phyloP scores from a whole-genome alignment of 2,888 invertebrate genomes.

The Caenorhabditis sp. region DNA sequence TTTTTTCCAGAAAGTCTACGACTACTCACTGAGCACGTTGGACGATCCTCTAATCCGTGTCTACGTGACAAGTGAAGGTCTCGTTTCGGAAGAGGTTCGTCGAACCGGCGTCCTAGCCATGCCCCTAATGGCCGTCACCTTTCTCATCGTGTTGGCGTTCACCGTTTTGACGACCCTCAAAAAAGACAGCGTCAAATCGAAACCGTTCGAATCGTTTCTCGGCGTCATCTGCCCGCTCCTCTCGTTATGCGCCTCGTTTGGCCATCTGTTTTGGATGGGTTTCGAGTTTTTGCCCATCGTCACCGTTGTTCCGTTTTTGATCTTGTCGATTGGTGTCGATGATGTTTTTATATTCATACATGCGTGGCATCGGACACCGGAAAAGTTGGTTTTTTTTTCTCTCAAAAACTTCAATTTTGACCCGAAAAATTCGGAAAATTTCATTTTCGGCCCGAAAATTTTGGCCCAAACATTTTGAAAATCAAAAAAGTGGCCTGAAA shows the following conservation, averaged over 20 bases:
- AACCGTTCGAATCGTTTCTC: constrained; percentile 67
- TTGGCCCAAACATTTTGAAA: too few species aligned
- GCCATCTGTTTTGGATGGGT: constrained; percentile 67
- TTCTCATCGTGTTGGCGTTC: constrained; percentile 65
- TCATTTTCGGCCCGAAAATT: too few species aligned
- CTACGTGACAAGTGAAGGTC: constrained; percentile 66
- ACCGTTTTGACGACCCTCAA: constrained; percentile 65
- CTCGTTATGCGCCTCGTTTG: constrained; percentile 67
- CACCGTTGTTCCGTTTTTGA: constrained; percentile 69
- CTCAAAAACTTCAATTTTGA: too few species aligned
- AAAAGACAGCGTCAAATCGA: constrained; percentile 49
- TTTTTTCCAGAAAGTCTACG: constrained; percentile 56
- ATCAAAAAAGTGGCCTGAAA: too few species aligned
- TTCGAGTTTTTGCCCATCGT: constrained; percentile 70
- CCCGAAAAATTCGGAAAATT: not conserved
- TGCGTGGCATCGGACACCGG: constrained; percentile 64
- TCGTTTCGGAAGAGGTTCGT: constrained; percentile 68
- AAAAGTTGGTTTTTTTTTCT: constrained; percentile 23
- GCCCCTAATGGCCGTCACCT: constrained; percentile 66
- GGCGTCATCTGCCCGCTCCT: constrained; percentile 70
- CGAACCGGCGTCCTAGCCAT: constrained; percentile 67
- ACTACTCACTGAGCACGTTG: constrained; percentile 58
- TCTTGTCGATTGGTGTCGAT: constrained; percentile 70
- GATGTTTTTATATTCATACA: constrained; percentile 70
- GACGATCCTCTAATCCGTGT: constrained; percentile 59